phyloP scores from a whole-genome alignment of 1,140 invertebrate species.

The Steinernema feltiae region DNA sequence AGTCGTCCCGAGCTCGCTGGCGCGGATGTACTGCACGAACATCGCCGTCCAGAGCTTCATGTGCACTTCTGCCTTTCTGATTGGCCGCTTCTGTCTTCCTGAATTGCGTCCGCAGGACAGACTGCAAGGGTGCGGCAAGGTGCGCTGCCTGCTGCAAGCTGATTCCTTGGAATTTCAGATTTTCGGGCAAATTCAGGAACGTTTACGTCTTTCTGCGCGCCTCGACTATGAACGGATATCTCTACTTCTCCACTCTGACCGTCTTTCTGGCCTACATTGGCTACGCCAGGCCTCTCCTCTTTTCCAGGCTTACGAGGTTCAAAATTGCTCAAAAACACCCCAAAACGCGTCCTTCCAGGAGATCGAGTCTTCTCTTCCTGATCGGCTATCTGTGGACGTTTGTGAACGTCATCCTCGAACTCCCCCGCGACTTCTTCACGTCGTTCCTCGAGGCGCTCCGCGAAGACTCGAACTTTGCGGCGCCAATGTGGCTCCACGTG shows the following conservation, averaged over 20 bases:
- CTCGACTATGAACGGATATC: not conserved
- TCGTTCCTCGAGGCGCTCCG: not conserved
- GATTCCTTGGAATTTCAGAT: not conserved
- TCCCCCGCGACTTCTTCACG: not conserved
- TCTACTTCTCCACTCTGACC: not conserved
- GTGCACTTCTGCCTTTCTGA: not conserved
- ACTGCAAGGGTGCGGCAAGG: not conserved
- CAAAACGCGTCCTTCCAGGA: no score
- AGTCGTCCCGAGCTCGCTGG: not conserved
- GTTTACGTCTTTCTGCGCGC: not conserved
- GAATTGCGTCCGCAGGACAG: not conserved
- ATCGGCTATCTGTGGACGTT: not conserved
- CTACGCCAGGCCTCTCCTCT: not conserved
- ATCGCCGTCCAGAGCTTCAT: not conserved
- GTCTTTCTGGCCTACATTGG: not conserved
- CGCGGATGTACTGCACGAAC: not conserved
- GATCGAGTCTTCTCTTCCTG: not conserved
- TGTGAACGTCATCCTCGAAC: not conserved
- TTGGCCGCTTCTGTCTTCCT: not conserved
- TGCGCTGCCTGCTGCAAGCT: not conserved
- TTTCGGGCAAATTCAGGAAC: not conserved
- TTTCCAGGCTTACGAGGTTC: not conserved
- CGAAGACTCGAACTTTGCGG: not conserved
- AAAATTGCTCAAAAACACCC: not conserved
- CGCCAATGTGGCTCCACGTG: not conserved